Conservation (phyloP, 2,888 invertebrate species). For the Dorcus hopei region DNA sequence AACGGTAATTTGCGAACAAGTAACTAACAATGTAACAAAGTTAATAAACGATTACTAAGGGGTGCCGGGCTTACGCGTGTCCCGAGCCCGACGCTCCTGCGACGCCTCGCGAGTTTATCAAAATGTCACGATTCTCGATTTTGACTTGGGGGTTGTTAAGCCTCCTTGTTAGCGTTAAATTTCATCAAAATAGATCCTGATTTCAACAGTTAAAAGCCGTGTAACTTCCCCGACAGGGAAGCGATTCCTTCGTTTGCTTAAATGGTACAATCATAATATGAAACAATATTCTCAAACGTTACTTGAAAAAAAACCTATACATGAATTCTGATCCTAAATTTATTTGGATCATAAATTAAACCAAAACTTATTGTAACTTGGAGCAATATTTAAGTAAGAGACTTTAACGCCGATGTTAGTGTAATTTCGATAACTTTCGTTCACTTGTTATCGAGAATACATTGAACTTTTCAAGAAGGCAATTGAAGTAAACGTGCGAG, state of each 20-base stretch:
- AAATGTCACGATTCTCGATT: constrained; percentile 21
- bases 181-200: constrained; percentile 14
- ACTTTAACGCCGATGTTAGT: no score
- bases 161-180: constrained; percentile 17
- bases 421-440: no score
- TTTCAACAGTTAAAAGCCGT: no score
- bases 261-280: no score
- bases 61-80: constrained; percentile 33
- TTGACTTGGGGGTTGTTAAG: constrained; percentile 15
- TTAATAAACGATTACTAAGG: constrained; percentile 40
- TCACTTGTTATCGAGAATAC: neutral
- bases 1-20: constrained; percentile 47
- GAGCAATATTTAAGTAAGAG: no score
- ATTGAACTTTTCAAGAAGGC: constrained; percentile 8
- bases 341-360: no score
- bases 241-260: no score
- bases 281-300: no score
- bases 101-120: constrained; percentile 20
- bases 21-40: constrained; percentile 50
- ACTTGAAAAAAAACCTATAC: no score
- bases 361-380: no score
- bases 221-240: no score
- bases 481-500: constrained; percentile 13
- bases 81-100: constrained; percentile 26
- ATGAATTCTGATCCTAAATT: no score